Evolutionary conservation across 2,888 invertebrate genomes (phyloP).

Genomic region (Troides aeacus): DNA sequence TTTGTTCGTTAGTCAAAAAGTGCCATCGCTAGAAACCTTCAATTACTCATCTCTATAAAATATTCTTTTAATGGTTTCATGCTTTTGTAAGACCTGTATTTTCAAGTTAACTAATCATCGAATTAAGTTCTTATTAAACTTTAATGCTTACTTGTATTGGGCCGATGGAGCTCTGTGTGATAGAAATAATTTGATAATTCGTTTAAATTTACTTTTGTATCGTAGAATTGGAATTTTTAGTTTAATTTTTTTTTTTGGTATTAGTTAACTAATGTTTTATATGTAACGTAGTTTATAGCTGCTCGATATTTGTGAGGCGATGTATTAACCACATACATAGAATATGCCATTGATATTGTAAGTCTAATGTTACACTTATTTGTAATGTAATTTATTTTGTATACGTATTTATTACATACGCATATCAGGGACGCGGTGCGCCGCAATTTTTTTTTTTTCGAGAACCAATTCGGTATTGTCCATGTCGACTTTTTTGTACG

Average conservation of each 20-base stretch:
- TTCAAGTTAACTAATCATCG: background rate
- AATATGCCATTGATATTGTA: constrained; percentile 68
- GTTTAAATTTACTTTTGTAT: constrained; percentile 5
- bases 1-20: constrained; percentile 37
- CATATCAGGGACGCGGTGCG: constrained; percentile 8
- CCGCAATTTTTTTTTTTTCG: constrained; percentile 13
- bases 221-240: constrained; percentile 14
- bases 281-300: constrained; percentile 25
- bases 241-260: constrained; percentile 11
- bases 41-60: background rate
- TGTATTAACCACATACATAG: constrained; percentile 25
- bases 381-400: constrained; percentile 28
- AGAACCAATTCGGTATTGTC: constrained; percentile 24
- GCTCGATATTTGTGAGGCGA: constrained; percentile 21
- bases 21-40: constrained; percentile 49
- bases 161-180: constrained; percentile 22
- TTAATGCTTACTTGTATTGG: constrained; percentile 3
- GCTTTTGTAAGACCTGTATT: background rate
- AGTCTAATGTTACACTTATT: constrained; percentile 39
- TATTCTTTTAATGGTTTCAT: background rate
- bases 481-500: constrained; percentile 23
- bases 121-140: background rate
- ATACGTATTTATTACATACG: constrained; percentile 24
- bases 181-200: constrained; percentile 16
- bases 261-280: constrained; percentile 19